Base-by-base conservation (phyloP, 2,797 vertebrate species). In the Macrochelys suwanniensis region DNA sequence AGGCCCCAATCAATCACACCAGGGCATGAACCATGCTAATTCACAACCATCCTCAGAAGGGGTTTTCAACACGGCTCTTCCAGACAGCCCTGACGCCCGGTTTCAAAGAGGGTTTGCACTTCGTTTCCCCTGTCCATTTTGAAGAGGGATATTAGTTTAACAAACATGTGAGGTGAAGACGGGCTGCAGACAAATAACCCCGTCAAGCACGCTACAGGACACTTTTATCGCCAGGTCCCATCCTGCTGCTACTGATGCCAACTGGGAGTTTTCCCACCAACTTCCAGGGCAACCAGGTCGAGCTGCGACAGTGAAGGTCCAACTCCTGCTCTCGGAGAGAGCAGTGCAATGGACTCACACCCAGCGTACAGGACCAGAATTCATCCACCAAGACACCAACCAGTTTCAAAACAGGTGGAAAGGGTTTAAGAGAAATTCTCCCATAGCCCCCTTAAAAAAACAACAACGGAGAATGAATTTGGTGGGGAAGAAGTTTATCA, bases 401-500 rank as follows among this genome's bases (percentile, higher is more conserved):
- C 49, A 7, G 90, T 11, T 76, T 76, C 89, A 85, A 61, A 87
- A 76, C 86, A 80, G 53, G 88, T 51, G 37, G 78, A 79, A 26
- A 80, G 7, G 13, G 77, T 26, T 8, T 56, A 28, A 65, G 93
- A 93, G 42, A 68, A 33, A 89, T 12, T 23, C 82, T 49, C 11
- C 74, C 26, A 37, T 59, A 68, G 28, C 84, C 6, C 9, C 17
- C 59, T 85, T 80, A 53, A 17, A 77, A 84, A 74, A 0, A 47
- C 87, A 57, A 0, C 0, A 45, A 90, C 45, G 0, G 11, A 7
- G 89, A n/a, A 81, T 86, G 2, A 83, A 57, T 92, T 86, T 23
- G n/a, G 85, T 45, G 85, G 85, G 84, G 92, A 92, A 47, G 42
- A 49, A 82, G 49, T 89, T 94, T 84, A 65, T 84, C 84, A 61